phyloP scores from a whole-genome alignment of 2,888 invertebrate species.

The Pterostichus madidus region DNA sequence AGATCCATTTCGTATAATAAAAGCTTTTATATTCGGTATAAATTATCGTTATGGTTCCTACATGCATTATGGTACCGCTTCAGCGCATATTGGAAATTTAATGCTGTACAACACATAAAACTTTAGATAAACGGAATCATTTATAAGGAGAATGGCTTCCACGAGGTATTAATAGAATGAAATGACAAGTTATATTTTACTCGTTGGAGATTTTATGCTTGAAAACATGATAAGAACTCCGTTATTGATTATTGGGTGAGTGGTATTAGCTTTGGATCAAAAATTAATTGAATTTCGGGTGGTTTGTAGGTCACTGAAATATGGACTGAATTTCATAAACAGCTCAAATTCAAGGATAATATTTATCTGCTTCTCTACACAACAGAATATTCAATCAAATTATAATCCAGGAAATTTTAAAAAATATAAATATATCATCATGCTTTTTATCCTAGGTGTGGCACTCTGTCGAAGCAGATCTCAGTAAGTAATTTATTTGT shows the following conservation, averaged over 20 bases:
- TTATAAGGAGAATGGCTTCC: conserved; percentile 1
- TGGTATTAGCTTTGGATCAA: neutral
- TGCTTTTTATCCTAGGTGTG: too few species aligned
- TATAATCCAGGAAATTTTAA: too few species aligned
- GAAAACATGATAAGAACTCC: neutral
- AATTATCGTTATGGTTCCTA: conserved; percentile 47
- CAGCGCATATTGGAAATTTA: conserved; percentile 33
- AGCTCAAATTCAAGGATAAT: too few species aligned
- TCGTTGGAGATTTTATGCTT: too few species aligned
- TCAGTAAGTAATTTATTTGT: too few species aligned
- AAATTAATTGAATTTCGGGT: conserved; percentile 35
- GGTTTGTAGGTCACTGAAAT: neutral
- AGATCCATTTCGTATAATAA: conserved; percentile 43
- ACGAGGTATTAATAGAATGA: conserved; percentile 38
- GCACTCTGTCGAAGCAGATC: too few species aligned
- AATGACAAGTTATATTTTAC: too few species aligned
- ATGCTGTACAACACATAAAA: conserved; percentile 30
- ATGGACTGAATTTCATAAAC: too few species aligned
- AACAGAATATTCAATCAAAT: too few species aligned
- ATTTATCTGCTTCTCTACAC: too few species aligned
- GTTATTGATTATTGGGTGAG: neutral
- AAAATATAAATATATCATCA: too few species aligned
- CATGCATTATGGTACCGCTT: conserved; percentile 25
- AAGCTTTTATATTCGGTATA: conserved; percentile 46
- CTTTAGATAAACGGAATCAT: conserved; percentile 20